phyloP scores from a whole-genome alignment of 1,140 invertebrate genomes.

The Octopus sinensis region DNA sequence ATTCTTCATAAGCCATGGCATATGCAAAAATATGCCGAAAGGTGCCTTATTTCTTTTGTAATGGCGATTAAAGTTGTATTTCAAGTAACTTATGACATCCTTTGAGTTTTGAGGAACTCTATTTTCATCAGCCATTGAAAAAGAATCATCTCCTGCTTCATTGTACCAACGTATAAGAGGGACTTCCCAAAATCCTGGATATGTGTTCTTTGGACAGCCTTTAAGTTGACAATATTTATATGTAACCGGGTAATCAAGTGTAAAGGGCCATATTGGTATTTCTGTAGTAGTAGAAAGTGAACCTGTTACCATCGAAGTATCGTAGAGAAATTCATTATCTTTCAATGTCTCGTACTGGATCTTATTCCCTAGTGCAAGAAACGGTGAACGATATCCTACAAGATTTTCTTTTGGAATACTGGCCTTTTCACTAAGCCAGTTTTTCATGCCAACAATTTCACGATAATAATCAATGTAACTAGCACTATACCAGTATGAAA shows the following conservation, averaged over 20 bases:
- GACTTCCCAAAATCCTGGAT: slow-evolving; percentile 39
- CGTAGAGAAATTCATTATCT: slow-evolving; percentile 34
- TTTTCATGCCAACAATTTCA: slow-evolving; percentile 93
- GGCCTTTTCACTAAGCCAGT: slow-evolving; percentile 87
- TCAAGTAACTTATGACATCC: slow-evolving; percentile 24
- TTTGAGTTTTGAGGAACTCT: no score
- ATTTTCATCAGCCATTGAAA: slow-evolving; percentile 94
- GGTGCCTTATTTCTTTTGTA: slow-evolving; percentile 80
- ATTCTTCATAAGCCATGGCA: slow-evolving; percentile 78
- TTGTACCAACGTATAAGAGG: slow-evolving; percentile 61
- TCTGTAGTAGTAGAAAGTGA: not conserved
- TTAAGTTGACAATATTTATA: slow-evolving; percentile 57
- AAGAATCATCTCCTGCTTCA: slow-evolving; percentile 86
- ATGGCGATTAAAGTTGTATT: slow-evolving; percentile 32
- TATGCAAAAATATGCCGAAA: slow-evolving; percentile 91
- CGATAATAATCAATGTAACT: slow-evolving; percentile 85
- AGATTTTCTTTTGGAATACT: slow-evolving; percentile 92
- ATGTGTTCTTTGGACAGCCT: slow-evolving; percentile 34
- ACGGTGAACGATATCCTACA: slow-evolving; percentile 84
- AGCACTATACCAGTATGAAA: slow-evolving; percentile 15
- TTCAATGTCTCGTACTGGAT: slow-evolving; percentile 68
- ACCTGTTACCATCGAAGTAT: slow-evolving; percentile 39
- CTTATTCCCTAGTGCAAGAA: slow-evolving; percentile 32
- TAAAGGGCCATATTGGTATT: slow-evolving; percentile 33
- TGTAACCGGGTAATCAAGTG: slow-evolving; percentile 69